Evolutionary conservation across 2,113 vertebrate genomes (phyloP).

Genomic region (Clarias macrocephalus): DNA sequence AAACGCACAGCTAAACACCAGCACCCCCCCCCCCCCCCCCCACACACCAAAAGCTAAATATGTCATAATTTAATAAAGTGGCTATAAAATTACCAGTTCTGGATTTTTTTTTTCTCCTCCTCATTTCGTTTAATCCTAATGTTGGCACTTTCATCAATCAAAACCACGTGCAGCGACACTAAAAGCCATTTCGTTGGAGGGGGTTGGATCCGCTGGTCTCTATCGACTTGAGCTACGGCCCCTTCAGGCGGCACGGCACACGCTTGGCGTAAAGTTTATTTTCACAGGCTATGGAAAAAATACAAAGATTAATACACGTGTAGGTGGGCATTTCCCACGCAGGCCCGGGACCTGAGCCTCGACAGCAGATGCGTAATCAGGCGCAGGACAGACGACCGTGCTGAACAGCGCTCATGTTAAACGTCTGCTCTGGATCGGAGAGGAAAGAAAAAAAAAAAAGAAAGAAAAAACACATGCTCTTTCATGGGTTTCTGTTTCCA

Average conservation of each 20-base stretch:
- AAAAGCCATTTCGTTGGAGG: background rate
- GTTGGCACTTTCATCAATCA: background rate
- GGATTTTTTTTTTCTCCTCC: background rate
- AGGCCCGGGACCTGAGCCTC: background rate
- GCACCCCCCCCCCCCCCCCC: too few relatives aligned
- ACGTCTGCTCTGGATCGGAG: constrained; percentile 7
- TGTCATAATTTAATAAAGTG: constrained; percentile 28
- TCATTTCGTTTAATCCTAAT: background rate
- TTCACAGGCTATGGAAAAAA: constrained; percentile 21
- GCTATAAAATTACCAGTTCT: constrained; percentile 30
- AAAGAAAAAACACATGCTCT: background rate
- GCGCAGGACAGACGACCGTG: constrained; percentile 9
- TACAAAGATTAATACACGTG: constrained; percentile 26
- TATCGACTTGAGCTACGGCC: background rate
- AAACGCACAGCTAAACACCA: constrained; percentile 13
- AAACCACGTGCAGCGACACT: background rate
- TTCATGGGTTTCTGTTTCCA: constrained; percentile 19
- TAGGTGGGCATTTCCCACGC: constrained; percentile 16
- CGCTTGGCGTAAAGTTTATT: constrained; percentile 21
- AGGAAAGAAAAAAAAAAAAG: background rate
- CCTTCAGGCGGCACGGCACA: background rate
- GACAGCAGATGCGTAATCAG: constrained; percentile 27
- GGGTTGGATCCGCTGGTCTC: background rate
- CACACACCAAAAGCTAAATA: background rate
- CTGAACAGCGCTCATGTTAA: constrained; percentile 22